Percentiles rank a stretch among this genome's conserved stretches.
Evolutionary conservation across 2,888 invertebrate species (phyloP).

Genomic region (Heteromyza rotundicornis): DNA sequence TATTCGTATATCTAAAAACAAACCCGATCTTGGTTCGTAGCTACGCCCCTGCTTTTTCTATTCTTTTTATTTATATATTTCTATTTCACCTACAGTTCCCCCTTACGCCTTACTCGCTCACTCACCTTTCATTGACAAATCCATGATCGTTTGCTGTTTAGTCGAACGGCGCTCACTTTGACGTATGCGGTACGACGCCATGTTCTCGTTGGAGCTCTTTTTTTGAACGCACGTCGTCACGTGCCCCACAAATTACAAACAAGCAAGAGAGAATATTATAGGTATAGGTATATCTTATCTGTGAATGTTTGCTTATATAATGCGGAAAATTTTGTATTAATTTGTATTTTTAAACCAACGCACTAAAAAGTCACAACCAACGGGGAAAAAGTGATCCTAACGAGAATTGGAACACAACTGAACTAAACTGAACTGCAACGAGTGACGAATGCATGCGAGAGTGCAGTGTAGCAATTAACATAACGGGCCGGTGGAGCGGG

Average conservation of each 20-base stretch:
- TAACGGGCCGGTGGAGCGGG: background rate
- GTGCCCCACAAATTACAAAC: too few species aligned
- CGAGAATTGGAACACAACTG: slow-evolving; percentile 38
- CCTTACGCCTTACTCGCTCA: too few species aligned
- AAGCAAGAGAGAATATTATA: too few species aligned
- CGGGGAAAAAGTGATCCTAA: slow-evolving; percentile 33
- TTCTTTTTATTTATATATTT: too few species aligned
- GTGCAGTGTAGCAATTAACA: background rate
- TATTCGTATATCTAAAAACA: too few species aligned
- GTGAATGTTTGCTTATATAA: too few species aligned
- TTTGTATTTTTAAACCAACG: background rate
- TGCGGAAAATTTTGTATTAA: background rate
- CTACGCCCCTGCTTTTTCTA: too few species aligned
- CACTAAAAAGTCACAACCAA: background rate
- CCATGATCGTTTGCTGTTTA: slow-evolving; percentile 45
- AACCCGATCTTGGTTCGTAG: too few species aligned
- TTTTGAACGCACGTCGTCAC: too few species aligned
- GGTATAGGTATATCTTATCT: too few species aligned
- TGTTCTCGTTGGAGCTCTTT: background rate
- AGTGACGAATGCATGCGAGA: background rate
- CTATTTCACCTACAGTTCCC: too few species aligned
- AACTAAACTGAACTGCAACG: slow-evolving; percentile 29
- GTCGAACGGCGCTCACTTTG: background rate
- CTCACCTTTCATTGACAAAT: slow-evolving; percentile 56
- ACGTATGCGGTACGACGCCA: background rate